Conservation (phyloP, 2,888 invertebrate species). For the Rhagophthalmus giganteus region DNA sequence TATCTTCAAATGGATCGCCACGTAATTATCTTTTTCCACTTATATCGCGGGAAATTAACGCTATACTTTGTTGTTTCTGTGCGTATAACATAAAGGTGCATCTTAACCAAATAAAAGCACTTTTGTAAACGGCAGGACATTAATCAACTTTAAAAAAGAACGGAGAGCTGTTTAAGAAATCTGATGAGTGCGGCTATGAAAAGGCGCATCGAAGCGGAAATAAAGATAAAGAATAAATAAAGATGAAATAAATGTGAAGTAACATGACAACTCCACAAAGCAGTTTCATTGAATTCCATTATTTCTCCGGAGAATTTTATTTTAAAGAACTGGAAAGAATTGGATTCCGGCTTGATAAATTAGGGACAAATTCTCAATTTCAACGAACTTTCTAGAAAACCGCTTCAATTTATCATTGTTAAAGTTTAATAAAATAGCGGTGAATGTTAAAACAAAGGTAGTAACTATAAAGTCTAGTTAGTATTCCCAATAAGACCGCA, state of each 20-base stretch:
- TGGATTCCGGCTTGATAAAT: constrained; percentile 19
- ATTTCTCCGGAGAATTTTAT: constrained; percentile 17
- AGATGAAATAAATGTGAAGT: constrained; percentile 49
- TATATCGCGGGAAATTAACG: too few relatives aligned
- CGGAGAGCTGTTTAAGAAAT: constrained; percentile 33
- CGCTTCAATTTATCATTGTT: constrained; percentile 17
- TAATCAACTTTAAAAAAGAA: constrained; percentile 25
- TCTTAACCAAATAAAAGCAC: too few relatives aligned
- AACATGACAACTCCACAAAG: constrained; percentile 42
- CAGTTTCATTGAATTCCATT: constrained; percentile 25
- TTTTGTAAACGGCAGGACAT: constrained; percentile 17
- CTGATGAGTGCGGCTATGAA: constrained; percentile 36
- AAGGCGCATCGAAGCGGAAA: constrained; percentile 47
- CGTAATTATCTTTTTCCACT: too few relatives aligned
- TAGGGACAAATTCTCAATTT: constrained; percentile 21
- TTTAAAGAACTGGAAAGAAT: constrained; percentile 21
- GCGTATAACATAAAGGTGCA: too few relatives aligned
- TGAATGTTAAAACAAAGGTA: constrained; percentile 25
- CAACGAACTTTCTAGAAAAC: constrained; percentile 6
- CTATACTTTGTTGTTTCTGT: too few relatives aligned
- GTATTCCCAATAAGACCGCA: constrained; percentile 38
- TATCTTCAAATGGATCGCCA: too few relatives aligned
- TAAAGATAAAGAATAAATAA: constrained; percentile 54
- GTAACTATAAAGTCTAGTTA: constrained; percentile 32
- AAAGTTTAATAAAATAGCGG: constrained; percentile 24